Evolutionary conservation across 2,113 vertebrate species (phyloP).

Genomic region (Bufo gargarizans): DNA sequence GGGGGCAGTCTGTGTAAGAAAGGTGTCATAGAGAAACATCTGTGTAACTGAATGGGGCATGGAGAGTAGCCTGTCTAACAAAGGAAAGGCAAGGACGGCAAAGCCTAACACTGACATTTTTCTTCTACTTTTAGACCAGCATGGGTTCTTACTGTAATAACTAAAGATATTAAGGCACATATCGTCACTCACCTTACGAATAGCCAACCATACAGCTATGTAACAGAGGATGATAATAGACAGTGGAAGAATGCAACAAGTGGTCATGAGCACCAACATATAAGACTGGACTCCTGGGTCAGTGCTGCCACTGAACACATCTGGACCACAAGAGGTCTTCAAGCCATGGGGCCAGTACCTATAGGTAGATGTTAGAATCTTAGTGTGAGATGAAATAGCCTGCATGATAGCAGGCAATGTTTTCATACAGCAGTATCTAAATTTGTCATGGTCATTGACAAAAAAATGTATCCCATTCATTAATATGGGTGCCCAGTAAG

Average conservation of each 20-base stretch:
- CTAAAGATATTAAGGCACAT: not conserved
- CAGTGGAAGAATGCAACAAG: slow-evolving; percentile 81
- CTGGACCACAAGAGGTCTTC: slow-evolving; percentile 89
- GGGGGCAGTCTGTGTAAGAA: too few species aligned
- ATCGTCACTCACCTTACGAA: slow-evolving; percentile 76
- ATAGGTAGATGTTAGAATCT: not conserved
- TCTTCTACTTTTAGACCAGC: too few species aligned
- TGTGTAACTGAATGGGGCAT: too few species aligned
- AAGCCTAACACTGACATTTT: too few species aligned
- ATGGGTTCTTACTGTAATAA: not conserved
- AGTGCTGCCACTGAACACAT: slow-evolving; percentile 85
- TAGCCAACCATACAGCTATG: slow-evolving; percentile 82
- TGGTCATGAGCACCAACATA: slow-evolving; percentile 83
- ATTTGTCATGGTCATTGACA: not conserved
- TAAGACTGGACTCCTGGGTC: slow-evolving; percentile 83
- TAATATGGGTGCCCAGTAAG: too few species aligned
- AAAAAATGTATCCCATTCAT: not conserved
- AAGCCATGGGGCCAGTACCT: slow-evolving; percentile 90
- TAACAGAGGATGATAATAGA: slow-evolving; percentile 82
- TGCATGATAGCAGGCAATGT: not conserved
- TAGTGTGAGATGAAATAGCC: not conserved
- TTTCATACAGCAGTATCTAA: not conserved
- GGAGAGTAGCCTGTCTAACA: too few species aligned
- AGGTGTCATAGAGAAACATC: too few species aligned
- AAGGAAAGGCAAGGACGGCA: too few species aligned